A percentile compares a stretch with the other conserved stretches of the same genome.
Conservation (phyloP, 1,140 invertebrate species). For the Matsumurasca onukii region DNA sequence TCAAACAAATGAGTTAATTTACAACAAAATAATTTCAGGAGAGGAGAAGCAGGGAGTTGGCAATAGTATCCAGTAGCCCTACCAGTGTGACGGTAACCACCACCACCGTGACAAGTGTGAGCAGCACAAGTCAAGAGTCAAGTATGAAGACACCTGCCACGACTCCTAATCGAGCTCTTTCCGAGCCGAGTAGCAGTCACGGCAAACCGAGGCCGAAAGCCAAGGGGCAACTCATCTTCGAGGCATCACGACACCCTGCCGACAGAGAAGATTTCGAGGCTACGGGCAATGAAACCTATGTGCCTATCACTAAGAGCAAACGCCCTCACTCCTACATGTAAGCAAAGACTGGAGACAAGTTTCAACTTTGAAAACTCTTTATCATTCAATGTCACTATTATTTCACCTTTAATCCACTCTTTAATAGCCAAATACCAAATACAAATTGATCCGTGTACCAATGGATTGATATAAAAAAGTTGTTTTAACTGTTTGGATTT, state of each 20-base stretch:
- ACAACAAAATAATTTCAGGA: slow-evolving; percentile 30
- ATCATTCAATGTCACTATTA: too few species aligned
- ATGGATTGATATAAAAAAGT: too few species aligned
- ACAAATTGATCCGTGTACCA: too few species aligned
- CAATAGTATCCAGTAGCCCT: slow-evolving; percentile 21
- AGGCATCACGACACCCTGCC: slow-evolving; percentile 61
- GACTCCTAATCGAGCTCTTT: not conserved
- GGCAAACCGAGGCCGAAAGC: slow-evolving; percentile 22
- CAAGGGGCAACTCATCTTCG: slow-evolving; percentile 55
- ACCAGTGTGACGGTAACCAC: slow-evolving; percentile 28
- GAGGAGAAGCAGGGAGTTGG: slow-evolving; percentile 24
- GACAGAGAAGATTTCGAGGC: slow-evolving; percentile 68
- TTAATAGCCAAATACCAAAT: too few species aligned
- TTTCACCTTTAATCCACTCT: too few species aligned
- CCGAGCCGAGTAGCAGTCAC: not conserved
- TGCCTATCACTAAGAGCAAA: slow-evolving; percentile 55
- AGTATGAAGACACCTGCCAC: not conserved
- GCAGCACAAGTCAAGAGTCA: too few species aligned
- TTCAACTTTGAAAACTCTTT: too few species aligned
- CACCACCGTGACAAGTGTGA: not conserved
- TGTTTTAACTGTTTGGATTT: too few species aligned
- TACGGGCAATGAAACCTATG: slow-evolving; percentile 61
- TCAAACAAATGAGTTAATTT: too few species aligned
- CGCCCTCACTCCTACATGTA: too few species aligned
- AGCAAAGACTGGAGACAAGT: too few species aligned